Percentiles rank a stretch among this genome's conserved stretches.
Evolutionary conservation across 2,797 vertebrate species (phyloP).

Genomic region (Chiroxiphia lanceolata): DNA sequence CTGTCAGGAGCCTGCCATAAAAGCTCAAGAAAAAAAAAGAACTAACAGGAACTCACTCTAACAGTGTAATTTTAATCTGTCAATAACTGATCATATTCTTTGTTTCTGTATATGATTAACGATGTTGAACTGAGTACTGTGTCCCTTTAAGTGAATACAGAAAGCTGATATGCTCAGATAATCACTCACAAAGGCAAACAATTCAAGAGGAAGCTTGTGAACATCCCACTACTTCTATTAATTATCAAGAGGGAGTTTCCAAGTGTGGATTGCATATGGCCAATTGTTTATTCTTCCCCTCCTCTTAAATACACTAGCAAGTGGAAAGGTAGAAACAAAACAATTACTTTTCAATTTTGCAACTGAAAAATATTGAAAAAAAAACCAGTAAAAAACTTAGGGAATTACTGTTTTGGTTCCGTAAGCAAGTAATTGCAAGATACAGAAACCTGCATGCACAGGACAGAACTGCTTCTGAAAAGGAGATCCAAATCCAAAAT

Average conservation of each 20-base stretch:
- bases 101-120: background rate
- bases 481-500: background rate
- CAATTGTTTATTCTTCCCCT: background rate
- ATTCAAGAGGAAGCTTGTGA: background rate
- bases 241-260: conserved; percentile 9
- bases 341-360: background rate
- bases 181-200: background rate
- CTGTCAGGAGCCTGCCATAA: background rate
- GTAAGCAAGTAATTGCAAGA: background rate
- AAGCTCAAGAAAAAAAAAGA: background rate
- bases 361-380: background rate
- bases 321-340: background rate
- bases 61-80: background rate
- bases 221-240: background rate
- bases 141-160: background rate
- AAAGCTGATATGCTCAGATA: background rate
- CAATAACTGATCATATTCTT: background rate
- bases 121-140: background rate
- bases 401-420: background rate
- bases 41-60: background rate
- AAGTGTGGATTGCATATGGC: background rate
- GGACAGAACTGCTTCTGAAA: background rate
- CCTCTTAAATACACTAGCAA: conserved; percentile 5
- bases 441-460: background rate
- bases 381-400: background rate